Base-by-base conservation (phyloP, 1,140 invertebrate genomes). In the Portunus trituberculatus region DNA sequence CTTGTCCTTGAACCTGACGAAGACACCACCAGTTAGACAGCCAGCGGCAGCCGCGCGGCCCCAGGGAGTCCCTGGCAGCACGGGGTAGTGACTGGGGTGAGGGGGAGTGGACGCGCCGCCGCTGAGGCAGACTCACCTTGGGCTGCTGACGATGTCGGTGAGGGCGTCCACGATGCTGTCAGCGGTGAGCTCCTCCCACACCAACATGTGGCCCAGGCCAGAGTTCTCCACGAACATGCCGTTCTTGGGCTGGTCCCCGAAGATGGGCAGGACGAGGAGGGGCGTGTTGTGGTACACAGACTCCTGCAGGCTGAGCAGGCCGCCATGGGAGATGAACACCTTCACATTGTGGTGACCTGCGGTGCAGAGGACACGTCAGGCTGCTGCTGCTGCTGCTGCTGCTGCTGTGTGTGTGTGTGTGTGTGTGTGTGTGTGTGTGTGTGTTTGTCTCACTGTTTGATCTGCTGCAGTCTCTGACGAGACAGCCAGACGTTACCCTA, bases 311-410 rank as follows among this genome's bases (percentile, higher is more conserved):
- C 90, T 92, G 28, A 94, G 93, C 14, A 94, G 52, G 14, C 93
- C 93, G 86, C 84, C 48, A 48, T 94, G 93, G 59, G 46, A 89
- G 52, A 94, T 94, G 93, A 94, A 94, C 48, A 94, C 84, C 93
- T 94, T 94, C 93, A 94, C 93, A 29, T 89, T 94, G 7, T 83
- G 16, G 32, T 94, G 84, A n/a, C 39, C 92, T 93, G 92, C 14
- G 48, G 46, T 6, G 16, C 14, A 28, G 14, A 16, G 46, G 67
- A 28, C 4, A 2, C 25, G 25, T 76, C 31, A 59, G 52, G 8
- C 52, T n/a, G n/a, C n/a, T n/a, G n/a, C n/a, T n/a, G n/a, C n/a
- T n/a, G n/a, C n/a, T n/a, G n/a, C n/a, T n/a, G n/a, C n/a, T n/a
- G n/a, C n/a, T n/a, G n/a, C n/a, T n/a, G 6, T 39, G 1, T 39